phyloP scores from a whole-genome alignment of 53 echinoderm and acorn worm species.

The Actinopyga echinites region DNA sequence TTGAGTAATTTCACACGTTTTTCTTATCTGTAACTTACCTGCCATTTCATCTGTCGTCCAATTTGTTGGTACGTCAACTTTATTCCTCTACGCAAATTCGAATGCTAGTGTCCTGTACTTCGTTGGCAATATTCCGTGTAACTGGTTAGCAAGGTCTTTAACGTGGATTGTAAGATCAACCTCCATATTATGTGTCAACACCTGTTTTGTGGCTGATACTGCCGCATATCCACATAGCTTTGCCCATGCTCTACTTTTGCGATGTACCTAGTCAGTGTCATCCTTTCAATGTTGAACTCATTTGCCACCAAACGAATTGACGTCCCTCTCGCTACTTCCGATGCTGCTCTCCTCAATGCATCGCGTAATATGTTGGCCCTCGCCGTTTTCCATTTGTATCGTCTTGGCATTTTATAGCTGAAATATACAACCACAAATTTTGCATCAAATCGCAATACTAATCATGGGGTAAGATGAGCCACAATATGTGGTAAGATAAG shows the following conservation, averaged over 20 bases:
- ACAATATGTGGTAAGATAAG: not conserved
- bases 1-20: not conserved
- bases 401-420: not conserved
- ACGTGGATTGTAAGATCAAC: not conserved
- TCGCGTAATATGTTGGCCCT: not conserved
- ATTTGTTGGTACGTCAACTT: not conserved
- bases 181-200: not conserved
- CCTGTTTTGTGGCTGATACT: not conserved
- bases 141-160: not conserved
- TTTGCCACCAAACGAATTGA: not conserved
- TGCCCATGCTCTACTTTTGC: not conserved
- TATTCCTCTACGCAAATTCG: slow-evolving; percentile 8
- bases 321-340: not conserved
- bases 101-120: not conserved
- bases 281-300: not conserved
- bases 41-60: not conserved
- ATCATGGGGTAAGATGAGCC: not conserved
- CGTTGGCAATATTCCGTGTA: not conserved
- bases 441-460: too few species aligned
- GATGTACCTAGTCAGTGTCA: not conserved
- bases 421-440: too few species aligned
- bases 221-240: not conserved
- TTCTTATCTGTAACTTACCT: not conserved
- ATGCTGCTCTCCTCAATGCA: not conserved
- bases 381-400: not conserved